phyloP scores from a whole-genome alignment of 2,113 vertebrate species.

The Alouatta palliata region DNA sequence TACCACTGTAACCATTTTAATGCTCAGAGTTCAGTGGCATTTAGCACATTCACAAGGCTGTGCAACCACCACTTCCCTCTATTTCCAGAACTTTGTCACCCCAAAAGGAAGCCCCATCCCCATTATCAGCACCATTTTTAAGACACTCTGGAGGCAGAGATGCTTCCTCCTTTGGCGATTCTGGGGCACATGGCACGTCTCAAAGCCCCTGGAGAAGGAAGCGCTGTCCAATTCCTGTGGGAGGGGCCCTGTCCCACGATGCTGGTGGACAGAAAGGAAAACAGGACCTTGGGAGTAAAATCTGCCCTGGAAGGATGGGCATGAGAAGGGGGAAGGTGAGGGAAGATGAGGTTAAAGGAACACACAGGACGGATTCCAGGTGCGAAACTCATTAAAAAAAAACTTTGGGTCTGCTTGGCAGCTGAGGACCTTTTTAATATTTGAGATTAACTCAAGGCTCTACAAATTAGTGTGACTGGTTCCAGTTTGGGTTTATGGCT shows the following conservation, averaged over 20 bases:
- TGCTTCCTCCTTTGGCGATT: fast-evolving
- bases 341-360: neutral
- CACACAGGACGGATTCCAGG: neutral
- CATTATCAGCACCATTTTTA: neutral
- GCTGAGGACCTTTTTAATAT: neutral
- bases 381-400: conserved; percentile 33
- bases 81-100: neutral
- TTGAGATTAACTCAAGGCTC: conserved; percentile 38
- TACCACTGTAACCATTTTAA: no score
- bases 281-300: neutral
- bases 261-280: neutral
- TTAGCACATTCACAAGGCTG: neutral
- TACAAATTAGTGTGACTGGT: neutral
- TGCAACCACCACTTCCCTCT: neutral
- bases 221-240: fast-evolving
- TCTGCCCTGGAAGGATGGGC: neutral
- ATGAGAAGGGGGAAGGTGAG: neutral
- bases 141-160: neutral
- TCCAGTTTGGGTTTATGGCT: neutral
- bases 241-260: fast-evolving
- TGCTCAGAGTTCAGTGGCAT: neutral
- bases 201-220: neutral
- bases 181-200: fast-evolving
- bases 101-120: neutral
- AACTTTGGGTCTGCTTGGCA: neutral